phyloP scores from a whole-genome alignment of 2,797 vertebrate genomes.

The Bucorvus abyssinicus region DNA sequence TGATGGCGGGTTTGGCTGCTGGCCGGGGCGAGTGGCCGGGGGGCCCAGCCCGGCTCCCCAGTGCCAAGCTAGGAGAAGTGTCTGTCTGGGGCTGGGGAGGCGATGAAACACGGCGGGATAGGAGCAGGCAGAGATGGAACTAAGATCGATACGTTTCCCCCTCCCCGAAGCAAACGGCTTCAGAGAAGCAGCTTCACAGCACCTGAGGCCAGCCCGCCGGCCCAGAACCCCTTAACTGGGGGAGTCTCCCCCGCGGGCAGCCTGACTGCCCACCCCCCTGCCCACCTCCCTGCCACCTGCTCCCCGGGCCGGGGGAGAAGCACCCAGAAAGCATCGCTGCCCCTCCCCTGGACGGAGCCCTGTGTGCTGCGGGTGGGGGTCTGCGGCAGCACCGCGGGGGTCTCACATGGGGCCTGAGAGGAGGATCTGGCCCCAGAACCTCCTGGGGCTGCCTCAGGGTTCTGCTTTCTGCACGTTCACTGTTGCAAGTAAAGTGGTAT shows the following conservation, averaged over 20 bases:
- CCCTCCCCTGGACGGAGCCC: background rate
- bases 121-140: conserved; percentile 74
- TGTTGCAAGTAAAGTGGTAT: too few relatives aligned
- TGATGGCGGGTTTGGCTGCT: background rate
- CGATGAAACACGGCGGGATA: conserved; percentile 56
- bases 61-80: conserved; percentile 54
- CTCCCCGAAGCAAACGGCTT: conserved; percentile 75
- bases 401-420: background rate
- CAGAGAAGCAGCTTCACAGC: conserved; percentile 77
- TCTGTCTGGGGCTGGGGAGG: conserved; percentile 59
- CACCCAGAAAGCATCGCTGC: background rate
- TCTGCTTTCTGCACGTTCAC: background rate
- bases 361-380: accelerated
- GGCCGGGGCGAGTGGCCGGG: background rate
- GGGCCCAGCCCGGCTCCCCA: background rate
- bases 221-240: conserved; percentile 64
- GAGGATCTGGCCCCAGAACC: background rate
- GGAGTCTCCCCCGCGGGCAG: background rate
- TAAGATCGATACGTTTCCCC: conserved; percentile 76
- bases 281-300: background rate
- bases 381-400: accelerated
- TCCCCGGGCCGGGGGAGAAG: background rate
- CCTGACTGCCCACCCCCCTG: background rate
- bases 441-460: background rate
- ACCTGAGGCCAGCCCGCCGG: conserved; percentile 78